Evolutionary conservation across 2,113 vertebrate genomes (phyloP).

Genomic region (Furnarius figulus): DNA sequence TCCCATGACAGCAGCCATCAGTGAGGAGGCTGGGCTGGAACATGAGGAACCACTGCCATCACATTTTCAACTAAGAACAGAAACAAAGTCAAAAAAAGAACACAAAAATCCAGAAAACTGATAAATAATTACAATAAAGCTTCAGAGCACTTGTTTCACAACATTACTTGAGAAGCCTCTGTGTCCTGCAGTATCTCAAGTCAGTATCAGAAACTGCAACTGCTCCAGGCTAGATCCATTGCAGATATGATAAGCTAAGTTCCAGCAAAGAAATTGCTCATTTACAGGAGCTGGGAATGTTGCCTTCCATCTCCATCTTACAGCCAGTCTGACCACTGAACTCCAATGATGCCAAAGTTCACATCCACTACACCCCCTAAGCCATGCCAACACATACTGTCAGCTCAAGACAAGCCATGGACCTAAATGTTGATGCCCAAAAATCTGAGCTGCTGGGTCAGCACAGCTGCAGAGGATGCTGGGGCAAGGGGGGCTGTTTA

Average conservation of each 20-base stretch:
- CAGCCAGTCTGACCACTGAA: background rate
- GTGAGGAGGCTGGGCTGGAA: background rate
- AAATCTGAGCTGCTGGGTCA: background rate
- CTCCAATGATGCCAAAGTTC: fast-evolving
- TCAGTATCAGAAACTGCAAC: background rate
- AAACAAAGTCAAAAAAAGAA: background rate
- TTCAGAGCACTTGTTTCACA: background rate
- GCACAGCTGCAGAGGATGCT: background rate
- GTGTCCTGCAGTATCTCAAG: background rate
- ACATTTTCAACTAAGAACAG: background rate
- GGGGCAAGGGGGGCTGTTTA: background rate
- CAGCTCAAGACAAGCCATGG: background rate
- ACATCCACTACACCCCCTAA: background rate
- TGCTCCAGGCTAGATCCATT: background rate
- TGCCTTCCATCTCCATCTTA: background rate
- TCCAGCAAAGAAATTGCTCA: background rate
- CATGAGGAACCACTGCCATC: background rate
- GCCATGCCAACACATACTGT: fast-evolving
- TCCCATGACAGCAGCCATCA: background rate
- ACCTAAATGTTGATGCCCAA: background rate
- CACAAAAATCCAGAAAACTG: background rate
- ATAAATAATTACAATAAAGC: background rate
- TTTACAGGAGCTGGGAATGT: background rate
- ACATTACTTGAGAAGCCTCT: background rate
- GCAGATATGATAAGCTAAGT: background rate